Evolutionary conservation across 2,888 invertebrate species (phyloP).

Genomic region (Argyra leucocephala): DNA sequence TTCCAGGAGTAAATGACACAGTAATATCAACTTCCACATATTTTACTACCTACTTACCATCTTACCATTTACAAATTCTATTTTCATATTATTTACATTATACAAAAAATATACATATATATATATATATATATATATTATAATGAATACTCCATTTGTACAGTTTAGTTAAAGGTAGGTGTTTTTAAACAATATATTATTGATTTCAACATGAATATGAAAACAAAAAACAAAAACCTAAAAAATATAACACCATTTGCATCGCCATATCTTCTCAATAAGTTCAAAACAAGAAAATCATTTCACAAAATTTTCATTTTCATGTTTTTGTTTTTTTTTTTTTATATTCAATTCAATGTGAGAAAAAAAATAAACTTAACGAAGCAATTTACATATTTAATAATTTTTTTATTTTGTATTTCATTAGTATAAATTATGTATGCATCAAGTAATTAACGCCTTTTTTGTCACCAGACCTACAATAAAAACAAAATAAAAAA

Average conservation of each 20-base stretch:
- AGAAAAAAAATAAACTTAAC: background rate
- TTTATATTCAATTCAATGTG: background rate
- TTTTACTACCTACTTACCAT: too few species aligned
- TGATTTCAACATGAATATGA: background rate
- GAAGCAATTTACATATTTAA: background rate
- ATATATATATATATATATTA: too few species aligned
- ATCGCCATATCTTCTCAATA: background rate
- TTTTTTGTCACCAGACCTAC: background rate
- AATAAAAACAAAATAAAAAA: background rate
- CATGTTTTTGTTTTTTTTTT: too few species aligned
- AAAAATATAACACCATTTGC: background rate
- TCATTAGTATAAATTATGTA: constrained; percentile 1
- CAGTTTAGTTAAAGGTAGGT: background rate
- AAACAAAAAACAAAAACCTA: too few species aligned
- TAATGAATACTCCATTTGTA: too few species aligned
- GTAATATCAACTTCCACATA: too few species aligned
- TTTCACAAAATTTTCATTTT: background rate
- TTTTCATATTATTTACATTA: too few species aligned
- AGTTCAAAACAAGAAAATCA: background rate
- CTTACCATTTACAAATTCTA: too few species aligned
- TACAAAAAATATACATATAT: too few species aligned
- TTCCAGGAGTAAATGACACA: too few species aligned
- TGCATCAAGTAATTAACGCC: background rate
- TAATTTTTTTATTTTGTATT: background rate
- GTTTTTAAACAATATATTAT: constrained; percentile 2